Evolutionary conservation across 2,113 vertebrate genomes (phyloP).

Genomic region (Phyllostomus hastatus): DNA sequence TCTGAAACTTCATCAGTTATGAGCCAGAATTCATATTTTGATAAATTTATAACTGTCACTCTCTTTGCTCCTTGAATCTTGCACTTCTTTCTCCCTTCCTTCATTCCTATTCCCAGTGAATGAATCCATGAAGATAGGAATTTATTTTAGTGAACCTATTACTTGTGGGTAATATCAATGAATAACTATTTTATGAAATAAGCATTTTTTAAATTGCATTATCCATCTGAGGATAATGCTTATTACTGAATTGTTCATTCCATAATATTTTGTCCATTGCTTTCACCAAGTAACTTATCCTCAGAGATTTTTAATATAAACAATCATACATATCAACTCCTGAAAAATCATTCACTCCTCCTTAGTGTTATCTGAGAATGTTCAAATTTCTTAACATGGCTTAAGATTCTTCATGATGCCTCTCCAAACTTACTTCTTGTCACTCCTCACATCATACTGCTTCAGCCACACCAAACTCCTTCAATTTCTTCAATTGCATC

Average conservation of each 20-base stretch:
- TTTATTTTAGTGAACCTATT: neutral
- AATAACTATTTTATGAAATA: neutral
- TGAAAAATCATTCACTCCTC: neutral
- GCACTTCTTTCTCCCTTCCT: neutral
- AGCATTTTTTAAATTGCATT: neutral
- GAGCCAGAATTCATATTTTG: neutral
- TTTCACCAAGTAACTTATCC: neutral
- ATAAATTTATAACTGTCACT: neutral
- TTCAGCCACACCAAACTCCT: neutral
- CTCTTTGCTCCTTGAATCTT: neutral
- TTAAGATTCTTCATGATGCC: neutral
- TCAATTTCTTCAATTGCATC: neutral
- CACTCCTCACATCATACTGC: neutral
- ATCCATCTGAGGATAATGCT: neutral
- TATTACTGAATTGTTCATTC: neutral
- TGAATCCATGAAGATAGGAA: neutral
- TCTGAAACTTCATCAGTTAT: neutral
- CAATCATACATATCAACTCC: neutral
- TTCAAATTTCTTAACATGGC: neutral
- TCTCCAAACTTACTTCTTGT: neutral
- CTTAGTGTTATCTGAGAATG: neutral
- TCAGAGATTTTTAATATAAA: neutral
- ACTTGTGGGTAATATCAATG: neutral
- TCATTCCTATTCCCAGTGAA: neutral
- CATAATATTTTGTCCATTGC: neutral